Evolutionary conservation across 2,888 invertebrate species (phyloP), one percentile per base, ranked within the genome.

Genomic region (Protodeltote pygarga): DNA sequence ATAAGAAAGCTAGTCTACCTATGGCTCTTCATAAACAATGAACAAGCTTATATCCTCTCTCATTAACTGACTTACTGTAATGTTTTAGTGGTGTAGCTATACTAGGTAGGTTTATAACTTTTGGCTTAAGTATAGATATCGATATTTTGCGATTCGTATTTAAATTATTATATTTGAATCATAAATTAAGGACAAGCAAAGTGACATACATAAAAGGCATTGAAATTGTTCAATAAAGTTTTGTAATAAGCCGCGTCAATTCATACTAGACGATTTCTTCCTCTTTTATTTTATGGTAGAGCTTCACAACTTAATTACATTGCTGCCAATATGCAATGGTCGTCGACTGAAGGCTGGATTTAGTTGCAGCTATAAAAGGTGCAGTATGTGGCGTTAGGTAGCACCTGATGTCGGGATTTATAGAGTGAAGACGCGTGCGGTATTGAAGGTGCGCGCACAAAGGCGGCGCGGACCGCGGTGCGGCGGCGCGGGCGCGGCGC

Each of bases 391-490:
- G 44, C 51, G 51, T 47, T 62, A 51, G 65, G 69, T 68, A 65
- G 69, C 68, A 66, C 61, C 69, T 60, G 71, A 71, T 67, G 65
- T 34, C 44, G 51, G 54, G 61, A 51, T 65, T 54, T 65, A 65
- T 57, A 52, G 58, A 45, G 61, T 51, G 72, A 60, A 69, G 70
- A 74, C 73, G 71, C 77, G 71, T 65, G 67, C 65, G 53, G 63
- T 67, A 65, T 62, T 66, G 65, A 44, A 51, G 20, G 32, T 45
- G 29, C 32, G 40, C 34, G 52, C 64, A 73, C 71, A 73, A 75
- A 73, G 71, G 63, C 60, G 39, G 47, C 40, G n/a, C 23, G 45
- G 20, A n/a, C 59, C 16, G 69, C 68, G 61, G 55, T 41, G 41
- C n/a, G 51, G 54, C 67, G 58, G 54, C 52, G 60, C 66, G 73